phyloP scores from a whole-genome alignment of 2,888 invertebrate genomes.

The Volucella inflata region DNA sequence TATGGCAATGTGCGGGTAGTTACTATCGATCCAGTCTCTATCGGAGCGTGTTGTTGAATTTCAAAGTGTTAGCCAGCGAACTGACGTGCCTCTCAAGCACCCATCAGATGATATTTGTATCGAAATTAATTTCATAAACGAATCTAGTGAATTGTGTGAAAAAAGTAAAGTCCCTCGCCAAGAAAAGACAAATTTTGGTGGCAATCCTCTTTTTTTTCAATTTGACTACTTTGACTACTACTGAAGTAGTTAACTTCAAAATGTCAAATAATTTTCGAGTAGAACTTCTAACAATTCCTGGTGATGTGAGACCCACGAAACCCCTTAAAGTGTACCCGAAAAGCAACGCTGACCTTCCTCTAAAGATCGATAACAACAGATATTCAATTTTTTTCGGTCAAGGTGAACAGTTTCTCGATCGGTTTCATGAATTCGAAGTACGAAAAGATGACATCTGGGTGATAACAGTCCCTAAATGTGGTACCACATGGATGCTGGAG shows the following conservation, averaged over 20 bases:
- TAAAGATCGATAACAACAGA: slow-evolving; percentile 51
- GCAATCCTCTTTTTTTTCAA: too few relatives aligned
- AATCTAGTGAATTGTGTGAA: too few relatives aligned
- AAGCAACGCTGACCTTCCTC: neutral
- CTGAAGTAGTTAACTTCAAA: neutral
- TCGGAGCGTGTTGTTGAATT: too few relatives aligned
- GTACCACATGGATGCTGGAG: slow-evolving; percentile 78
- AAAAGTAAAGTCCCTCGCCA: too few relatives aligned
- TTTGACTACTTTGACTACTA: too few relatives aligned
- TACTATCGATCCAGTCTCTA: too few relatives aligned
- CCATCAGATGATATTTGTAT: too few relatives aligned
- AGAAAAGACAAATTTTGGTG: too few relatives aligned
- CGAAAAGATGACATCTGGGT: slow-evolving; percentile 77
- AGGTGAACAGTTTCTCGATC: slow-evolving; percentile 24
- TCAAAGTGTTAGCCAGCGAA: too few relatives aligned
- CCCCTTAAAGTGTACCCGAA: slow-evolving; percentile 6
- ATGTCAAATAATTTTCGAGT: slow-evolving; percentile 3
- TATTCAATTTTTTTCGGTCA: neutral
- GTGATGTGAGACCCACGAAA: neutral
- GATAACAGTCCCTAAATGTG: slow-evolving; percentile 76
- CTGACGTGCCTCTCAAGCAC: too few relatives aligned
- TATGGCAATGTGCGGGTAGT: too few relatives aligned
- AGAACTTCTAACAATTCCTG: neutral
- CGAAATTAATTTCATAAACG: too few relatives aligned
- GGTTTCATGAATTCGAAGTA: slow-evolving; percentile 75